Evolutionary conservation across 2,888 invertebrate genomes (phyloP).

Genomic region (Drosophila stalkeri): DNA sequence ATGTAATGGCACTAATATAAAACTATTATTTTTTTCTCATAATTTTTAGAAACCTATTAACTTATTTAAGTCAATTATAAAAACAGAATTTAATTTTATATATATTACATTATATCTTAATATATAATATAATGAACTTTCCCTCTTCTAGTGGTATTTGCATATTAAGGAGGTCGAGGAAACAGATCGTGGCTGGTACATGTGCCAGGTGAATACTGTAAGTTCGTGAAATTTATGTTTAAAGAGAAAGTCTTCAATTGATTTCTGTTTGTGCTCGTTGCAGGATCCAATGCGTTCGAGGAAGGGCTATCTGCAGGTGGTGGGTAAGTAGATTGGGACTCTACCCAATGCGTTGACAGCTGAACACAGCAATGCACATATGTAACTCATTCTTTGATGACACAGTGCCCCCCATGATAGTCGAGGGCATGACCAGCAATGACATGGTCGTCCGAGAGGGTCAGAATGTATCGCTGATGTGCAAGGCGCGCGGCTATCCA

Average conservation of each 20-base stretch:
- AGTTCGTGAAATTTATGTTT: background rate
- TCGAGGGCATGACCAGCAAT: conserved; percentile 94
- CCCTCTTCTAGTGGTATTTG: conserved; percentile 89
- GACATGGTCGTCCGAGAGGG: conserved; percentile 97
- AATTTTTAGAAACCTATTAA: too few species aligned
- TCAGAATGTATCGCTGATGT: conserved; percentile 94
- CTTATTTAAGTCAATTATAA: too few species aligned
- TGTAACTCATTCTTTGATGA: conserved; percentile 6
- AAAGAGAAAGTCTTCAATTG: background rate
- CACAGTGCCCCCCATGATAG: conserved; percentile 95
- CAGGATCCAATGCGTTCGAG: conserved; percentile 95
- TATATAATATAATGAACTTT: background rate
- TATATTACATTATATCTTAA: too few species aligned
- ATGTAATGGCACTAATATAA: too few species aligned
- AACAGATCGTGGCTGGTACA: conserved; percentile 95
- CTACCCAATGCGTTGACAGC: conserved; percentile 15
- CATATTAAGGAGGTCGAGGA: conserved; percentile 95
- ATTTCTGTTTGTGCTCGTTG: background rate
- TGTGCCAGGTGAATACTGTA: conserved; percentile 95
- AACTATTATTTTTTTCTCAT: too few species aligned
- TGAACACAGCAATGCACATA: conserved; percentile 19
- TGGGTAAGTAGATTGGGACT: conserved; percentile 88
- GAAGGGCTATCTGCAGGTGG: conserved; percentile 95
- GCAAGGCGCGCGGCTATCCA: conserved; percentile 94
- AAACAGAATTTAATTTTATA: too few species aligned